Evolutionary conservation across 2,888 invertebrate species (phyloP).

Genomic region (Nysson spinosus): DNA sequence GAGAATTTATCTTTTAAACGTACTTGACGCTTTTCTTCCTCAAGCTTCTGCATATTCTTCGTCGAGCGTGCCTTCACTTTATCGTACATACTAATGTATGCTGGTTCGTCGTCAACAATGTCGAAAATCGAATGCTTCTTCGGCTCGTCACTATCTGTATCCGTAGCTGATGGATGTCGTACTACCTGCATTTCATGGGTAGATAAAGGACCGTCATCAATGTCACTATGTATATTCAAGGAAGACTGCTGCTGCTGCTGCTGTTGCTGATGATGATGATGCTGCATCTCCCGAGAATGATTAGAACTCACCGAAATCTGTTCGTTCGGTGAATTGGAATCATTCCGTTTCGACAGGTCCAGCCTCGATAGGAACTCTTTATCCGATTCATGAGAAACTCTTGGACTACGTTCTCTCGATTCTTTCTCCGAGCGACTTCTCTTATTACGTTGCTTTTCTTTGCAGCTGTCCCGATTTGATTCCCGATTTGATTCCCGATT

Average conservation of each 20-base stretch:
- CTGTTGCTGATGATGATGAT: conserved; percentile 62
- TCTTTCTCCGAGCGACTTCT: conserved; percentile 68
- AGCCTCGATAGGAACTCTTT: conserved; percentile 72
- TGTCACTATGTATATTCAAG: conserved; percentile 69
- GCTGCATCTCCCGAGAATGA: conserved; percentile 64
- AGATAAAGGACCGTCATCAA: conserved; percentile 71
- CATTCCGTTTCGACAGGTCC: conserved; percentile 68
- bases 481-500: too few relatives aligned
- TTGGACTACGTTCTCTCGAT: conserved; percentile 71
- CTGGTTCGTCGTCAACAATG: conserved; percentile 91
- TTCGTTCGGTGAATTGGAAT: conserved; percentile 66
- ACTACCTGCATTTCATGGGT: conserved; percentile 71
- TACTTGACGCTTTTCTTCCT: conserved; percentile 92
- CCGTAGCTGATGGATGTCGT: conserved; percentile 73
- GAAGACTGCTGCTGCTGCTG: conserved; percentile 67
- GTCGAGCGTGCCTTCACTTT: conserved; percentile 96
- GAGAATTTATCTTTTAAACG: conserved; percentile 89
- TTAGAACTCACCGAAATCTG: conserved; percentile 57
- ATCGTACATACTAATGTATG: conserved; percentile 98
- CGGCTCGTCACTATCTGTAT: conserved; percentile 87
- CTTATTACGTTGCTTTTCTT: conserved; percentile 71
- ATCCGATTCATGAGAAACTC: conserved; percentile 72
- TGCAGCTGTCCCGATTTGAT: conserved; percentile 70
- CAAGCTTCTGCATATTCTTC: conserved; percentile 95
- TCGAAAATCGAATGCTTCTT: conserved; percentile 95